Evolutionary conservation across 2,888 invertebrate genomes (phyloP), one percentile per base, ranked within the genome.

Genomic region (Xanthia icteritia): DNA sequence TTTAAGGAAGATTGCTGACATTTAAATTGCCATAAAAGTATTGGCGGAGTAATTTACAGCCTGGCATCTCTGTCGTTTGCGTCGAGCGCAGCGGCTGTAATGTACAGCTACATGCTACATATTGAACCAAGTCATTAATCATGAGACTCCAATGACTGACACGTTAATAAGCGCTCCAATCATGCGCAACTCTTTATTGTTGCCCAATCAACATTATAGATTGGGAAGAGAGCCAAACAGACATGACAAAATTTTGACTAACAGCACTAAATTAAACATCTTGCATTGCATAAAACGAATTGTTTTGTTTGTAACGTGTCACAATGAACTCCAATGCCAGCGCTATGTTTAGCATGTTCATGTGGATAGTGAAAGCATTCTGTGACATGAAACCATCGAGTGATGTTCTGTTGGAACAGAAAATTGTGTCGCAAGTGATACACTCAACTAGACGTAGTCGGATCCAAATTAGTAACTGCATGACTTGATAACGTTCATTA

Each of bases 311-410:
- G 73, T 15, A 17, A 36, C 51, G 31, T 63, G 84, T 42, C 65
- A 67, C 63, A 72, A 58, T 67, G 67, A 78, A 17, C 68, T 31
- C 39, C 51, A 63, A 39, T 61, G 56, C 42, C 60, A 72, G 60
- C 31, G 79, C 79, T 73, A 79, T 78, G 74, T 78, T 78, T 74
- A 86, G 84, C 84, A 79, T 64, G 79, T 42, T 48, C 72, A 67
- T 70, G 79, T 64, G 69, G 58, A 74, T 31, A 74, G 83, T 79
- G 83, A 83, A 84, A 79, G 72, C 79, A 73, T 66, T 71, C 66
- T 73, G 77, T 75, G 72, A 73, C 80, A 45, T 72, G 84, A 64
- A 54, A 73, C 75, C 77, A 51, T 36, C 23, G 36, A 68, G 27
- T 61, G 66, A 68, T 73, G 60, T 60, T 73, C 69, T 82, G 71